Conservation (phyloP, 37 sponge, comb jelly and placozoan genomes). For the Eunapius fragilis region DNA sequence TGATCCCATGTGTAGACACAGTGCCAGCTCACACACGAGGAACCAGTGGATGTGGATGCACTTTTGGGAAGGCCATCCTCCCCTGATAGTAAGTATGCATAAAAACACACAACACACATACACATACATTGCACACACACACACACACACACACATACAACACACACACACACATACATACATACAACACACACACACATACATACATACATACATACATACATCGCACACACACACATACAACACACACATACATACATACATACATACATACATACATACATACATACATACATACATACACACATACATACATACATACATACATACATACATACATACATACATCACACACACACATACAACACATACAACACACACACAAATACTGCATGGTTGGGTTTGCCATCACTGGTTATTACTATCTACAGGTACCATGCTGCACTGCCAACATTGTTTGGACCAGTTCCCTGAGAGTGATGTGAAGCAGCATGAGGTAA, state of each 20-base stretch:
- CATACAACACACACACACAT: not conserved
- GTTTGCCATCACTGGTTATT: not conserved
- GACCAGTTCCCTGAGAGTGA: not conserved
- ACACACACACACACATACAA: conserved; percentile 4
- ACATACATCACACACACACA: too few species aligned
- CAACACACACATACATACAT: not conserved
- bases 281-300: too few species aligned
- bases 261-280: not conserved
- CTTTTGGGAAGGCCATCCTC: not conserved
- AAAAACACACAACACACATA: not conserved
- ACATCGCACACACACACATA: conserved; percentile 2
- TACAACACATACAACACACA: too few species aligned
- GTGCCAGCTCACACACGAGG: not conserved
- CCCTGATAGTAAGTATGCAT: too few species aligned
- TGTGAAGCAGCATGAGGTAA: not conserved
- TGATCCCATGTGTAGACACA: not conserved
- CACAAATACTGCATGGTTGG: too few species aligned
- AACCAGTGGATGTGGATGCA: not conserved
- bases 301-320: not conserved
- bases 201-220: not conserved
- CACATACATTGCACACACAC: not conserved
- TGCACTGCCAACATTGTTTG: not conserved
- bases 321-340: conserved; percentile 3
- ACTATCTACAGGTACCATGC: not conserved
- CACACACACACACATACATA: not conserved